A percentile compares a stretch with the other conserved stretches of the same genome.
phyloP scores from a whole-genome alignment of 2,888 invertebrate species.

The Alentia gelatinosa region DNA sequence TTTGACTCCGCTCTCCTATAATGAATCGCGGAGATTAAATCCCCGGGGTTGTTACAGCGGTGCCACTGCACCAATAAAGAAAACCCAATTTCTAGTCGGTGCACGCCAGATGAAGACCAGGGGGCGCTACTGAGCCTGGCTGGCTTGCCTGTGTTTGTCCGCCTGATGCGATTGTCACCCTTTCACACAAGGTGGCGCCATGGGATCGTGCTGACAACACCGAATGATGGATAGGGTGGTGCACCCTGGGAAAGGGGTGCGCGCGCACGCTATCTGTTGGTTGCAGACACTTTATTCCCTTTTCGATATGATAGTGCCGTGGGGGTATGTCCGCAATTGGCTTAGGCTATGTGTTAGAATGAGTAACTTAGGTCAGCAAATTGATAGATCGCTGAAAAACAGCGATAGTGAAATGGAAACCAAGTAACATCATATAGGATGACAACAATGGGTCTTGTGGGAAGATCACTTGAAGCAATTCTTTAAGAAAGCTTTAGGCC shows the following conservation, averaged over 20 bases:
- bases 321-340: background rate
- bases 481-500: too few relatives aligned
- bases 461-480: too few relatives aligned
- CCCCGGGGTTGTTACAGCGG: background rate
- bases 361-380: background rate
- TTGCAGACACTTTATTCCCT: constrained; percentile 8
- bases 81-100: background rate
- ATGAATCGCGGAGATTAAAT: background rate
- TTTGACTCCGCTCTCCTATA: background rate
- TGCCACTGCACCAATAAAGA: background rate
- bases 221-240: background rate
- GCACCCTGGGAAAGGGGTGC: background rate
- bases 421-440: too few relatives aligned
- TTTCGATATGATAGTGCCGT: background rate
- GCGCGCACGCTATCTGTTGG: constrained; percentile 6
- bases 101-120: too few relatives aligned
- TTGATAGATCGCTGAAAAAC: background rate
- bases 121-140: background rate
- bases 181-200: constrained; percentile 20
- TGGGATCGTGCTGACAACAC: background rate
- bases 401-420: background rate
- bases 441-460: too few relatives aligned
- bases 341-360: background rate
- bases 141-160: background rate
- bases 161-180: background rate